Evolutionary conservation across 2,113 vertebrate species (phyloP).

Genomic region (Seriola aureovittata): DNA sequence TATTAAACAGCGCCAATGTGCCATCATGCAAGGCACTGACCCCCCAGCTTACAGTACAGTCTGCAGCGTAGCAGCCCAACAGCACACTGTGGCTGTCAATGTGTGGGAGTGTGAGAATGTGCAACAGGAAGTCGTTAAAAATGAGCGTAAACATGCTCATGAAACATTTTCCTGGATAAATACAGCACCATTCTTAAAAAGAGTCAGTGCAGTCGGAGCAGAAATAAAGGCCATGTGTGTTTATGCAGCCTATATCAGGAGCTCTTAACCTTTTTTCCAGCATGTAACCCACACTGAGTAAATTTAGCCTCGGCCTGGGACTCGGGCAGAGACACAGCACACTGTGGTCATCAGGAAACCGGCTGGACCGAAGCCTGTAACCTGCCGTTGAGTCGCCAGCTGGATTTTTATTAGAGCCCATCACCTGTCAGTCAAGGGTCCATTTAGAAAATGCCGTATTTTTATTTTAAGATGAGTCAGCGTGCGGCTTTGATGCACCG

Average conservation of each 20-base stretch:
- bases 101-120: slow-evolving; percentile 73
- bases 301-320: slow-evolving; percentile 74
- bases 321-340: slow-evolving; percentile 11
- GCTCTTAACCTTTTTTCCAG: slow-evolving; percentile 61
- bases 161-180: slow-evolving; percentile 70
- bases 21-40: slow-evolving; percentile 32
- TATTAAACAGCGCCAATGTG: slow-evolving; percentile 25
- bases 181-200: slow-evolving; percentile 63
- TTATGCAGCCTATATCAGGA: slow-evolving; percentile 68
- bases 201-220: slow-evolving; percentile 54
- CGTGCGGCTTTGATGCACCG: too few species aligned
- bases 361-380: not conserved
- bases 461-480: not conserved
- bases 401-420: not conserved
- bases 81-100: slow-evolving; percentile 23
- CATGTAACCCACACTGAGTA: slow-evolving; percentile 52
- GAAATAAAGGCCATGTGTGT: slow-evolving; percentile 64
- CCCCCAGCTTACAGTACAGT: not conserved
- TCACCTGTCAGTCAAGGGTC: slow-evolving; percentile 11
- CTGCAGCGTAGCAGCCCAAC: not conserved
- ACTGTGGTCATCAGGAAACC: slow-evolving; percentile 43
- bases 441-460: not conserved
- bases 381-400: slow-evolving; percentile 8
- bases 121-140: slow-evolving; percentile 77
- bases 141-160: slow-evolving; percentile 67